Conservation (phyloP, 2,113 vertebrate genomes). For the Nerophis ophidion region DNA sequence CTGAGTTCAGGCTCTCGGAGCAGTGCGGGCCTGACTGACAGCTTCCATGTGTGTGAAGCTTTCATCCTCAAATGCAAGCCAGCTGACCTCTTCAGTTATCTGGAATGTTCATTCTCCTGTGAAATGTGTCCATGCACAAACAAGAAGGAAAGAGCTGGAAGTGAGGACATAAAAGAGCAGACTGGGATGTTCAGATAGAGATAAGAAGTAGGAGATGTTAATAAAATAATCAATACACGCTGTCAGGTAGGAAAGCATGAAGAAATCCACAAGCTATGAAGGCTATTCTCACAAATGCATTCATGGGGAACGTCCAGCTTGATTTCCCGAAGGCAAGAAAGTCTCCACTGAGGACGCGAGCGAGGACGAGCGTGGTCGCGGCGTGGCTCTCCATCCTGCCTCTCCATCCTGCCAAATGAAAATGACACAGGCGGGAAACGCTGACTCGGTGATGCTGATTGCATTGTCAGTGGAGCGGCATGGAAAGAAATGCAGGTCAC, state of each 20-base stretch:
- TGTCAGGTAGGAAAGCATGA: neutral
- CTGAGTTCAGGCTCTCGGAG: neutral
- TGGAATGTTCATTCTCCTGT: constrained; percentile 7
- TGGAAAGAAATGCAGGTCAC: constrained; percentile 38
- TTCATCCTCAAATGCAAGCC: constrained; percentile 6
- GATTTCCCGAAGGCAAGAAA: constrained; percentile 30
- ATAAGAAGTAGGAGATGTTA: neutral
- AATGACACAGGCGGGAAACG: constrained; percentile 25
- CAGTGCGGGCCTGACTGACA: neutral
- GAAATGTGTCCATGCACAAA: constrained; percentile 12
- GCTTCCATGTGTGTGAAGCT: constrained; percentile 12
- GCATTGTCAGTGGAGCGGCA: constrained; percentile 25
- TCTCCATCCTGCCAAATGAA: constrained; percentile 25
- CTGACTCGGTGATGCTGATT: constrained; percentile 29
- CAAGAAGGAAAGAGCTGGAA: neutral
- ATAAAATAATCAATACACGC: neutral
- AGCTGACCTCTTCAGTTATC: constrained; percentile 4
- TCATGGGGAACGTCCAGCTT: constrained; percentile 10
- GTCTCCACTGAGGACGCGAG: constrained; percentile 5
- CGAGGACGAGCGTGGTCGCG: neutral
- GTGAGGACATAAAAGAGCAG: constrained; percentile 9
- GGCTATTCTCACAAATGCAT: constrained; percentile 13
- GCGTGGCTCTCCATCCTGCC: constrained; percentile 3
- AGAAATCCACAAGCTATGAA: constrained; percentile 6
- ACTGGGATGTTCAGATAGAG: constrained; percentile 10